phyloP scores from a whole-genome alignment of 1,140 invertebrate species.

The Mycetomoellerius zeteki region DNA sequence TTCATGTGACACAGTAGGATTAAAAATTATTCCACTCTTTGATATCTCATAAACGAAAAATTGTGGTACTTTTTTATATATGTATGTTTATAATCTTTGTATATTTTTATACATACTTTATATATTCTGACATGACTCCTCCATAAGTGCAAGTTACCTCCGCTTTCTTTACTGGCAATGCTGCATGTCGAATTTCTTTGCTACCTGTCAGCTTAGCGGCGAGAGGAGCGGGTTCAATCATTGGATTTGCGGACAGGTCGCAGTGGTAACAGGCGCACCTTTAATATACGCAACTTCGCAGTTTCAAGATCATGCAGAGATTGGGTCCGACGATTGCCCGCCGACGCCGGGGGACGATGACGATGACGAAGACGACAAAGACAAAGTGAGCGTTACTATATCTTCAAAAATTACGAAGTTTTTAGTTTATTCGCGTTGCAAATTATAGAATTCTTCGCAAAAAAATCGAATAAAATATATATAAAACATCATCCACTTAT shows the following conservation, averaged over 20 bases:
- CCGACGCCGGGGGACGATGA: conserved; percentile 92
- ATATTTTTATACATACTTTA: neutral
- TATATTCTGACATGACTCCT: conserved; percentile 1
- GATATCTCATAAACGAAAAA: neutral
- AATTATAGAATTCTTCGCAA: neutral
- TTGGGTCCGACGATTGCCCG: conserved; percentile 80
- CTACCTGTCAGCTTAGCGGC: conserved; percentile 66
- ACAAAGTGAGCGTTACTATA: conserved; percentile 87
- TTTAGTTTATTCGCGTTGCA: neutral
- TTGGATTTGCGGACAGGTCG: conserved; percentile 81
- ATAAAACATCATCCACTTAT: neutral
- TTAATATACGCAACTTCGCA: conserved; percentile 79
- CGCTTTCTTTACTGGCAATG: conserved; percentile 63
- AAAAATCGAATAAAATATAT: neutral
- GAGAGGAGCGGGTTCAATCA: conserved; percentile 69
- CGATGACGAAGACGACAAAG: conserved; percentile 94
- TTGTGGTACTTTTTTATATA: neutral
- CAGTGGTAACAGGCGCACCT: conserved; percentile 82
- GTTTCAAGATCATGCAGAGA: conserved; percentile 77
- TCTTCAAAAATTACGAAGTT: neutral
- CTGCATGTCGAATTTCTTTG: conserved; percentile 71
- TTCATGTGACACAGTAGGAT: neutral
- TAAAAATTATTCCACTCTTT: neutral
- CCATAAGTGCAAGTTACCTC: conserved; percentile 16
- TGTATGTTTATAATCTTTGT: conserved; percentile 5